Base-by-base conservation (phyloP, 2,797 vertebrate species). In the Erpetoichthys calabaricus region DNA sequence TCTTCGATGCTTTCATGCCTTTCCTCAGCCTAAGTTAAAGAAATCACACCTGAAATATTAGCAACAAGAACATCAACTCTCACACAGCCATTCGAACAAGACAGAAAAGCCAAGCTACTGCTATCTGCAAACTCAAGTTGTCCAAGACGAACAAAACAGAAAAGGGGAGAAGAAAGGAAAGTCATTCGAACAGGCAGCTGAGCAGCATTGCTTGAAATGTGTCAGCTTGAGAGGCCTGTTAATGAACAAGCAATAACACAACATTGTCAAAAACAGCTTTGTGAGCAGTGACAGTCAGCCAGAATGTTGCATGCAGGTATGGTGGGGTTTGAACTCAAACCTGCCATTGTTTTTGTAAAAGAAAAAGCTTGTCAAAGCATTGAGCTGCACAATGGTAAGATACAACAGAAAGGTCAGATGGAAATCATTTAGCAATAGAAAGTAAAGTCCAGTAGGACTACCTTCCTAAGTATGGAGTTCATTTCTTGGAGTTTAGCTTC, bases 1-100 rank as follows among this genome's bases (percentile, higher is more conserved):
- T 98, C 96, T 77, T 99, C 96, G 53, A 99, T 97, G 75, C 94
- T 98, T 61, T 92, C 96, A 63, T 99, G 96, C 63, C 96, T 89
- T 77, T 99, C 94, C 69, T 99, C 96, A 58, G 96, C 96, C 96
- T 99, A 76, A 70, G 66, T 75, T 59, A 75, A 6, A 68, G 69
- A 70, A 10, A 68, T 51, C 46, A 58, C 55, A 76, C 72, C 69
- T 71, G 62, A 75, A 65, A 73, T 72, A 70, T 64, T 73, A 68
- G 64, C 60, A 67, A 56, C 59, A 70, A 45, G 3, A 57, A 66
- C 51, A 60, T 56, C 60, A 47, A 68, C 54, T 67, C 53, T 65
- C n/a, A 60, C 47, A 69, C 67, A 81, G 74, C 77, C 76, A 78
- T 62, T 76, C 73, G 78, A 78, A 87, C 73, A 73, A 89, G 87